phyloP scores from a whole-genome alignment of 2,888 invertebrate species.

The Vanessa cardui region DNA sequence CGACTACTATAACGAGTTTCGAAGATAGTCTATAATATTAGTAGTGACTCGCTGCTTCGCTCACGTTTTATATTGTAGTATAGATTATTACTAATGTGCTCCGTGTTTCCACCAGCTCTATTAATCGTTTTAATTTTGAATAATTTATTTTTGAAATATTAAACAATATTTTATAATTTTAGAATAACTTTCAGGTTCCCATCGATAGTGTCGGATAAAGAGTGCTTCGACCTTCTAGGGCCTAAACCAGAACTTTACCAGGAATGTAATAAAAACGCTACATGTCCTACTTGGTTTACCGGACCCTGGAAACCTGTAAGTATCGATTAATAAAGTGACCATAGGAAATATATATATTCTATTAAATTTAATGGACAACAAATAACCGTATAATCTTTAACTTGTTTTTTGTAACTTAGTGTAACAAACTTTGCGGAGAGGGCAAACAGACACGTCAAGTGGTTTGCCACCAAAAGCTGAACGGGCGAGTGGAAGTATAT shows the following conservation, averaged over 20 bases:
- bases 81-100: background rate
- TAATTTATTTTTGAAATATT: background rate
- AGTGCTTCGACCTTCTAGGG: slow-evolving; percentile 86
- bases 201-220: slow-evolving; percentile 88
- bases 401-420: slow-evolving; percentile 73
- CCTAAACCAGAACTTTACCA: slow-evolving; percentile 87
- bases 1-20: too few relatives aligned
- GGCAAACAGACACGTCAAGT: slow-evolving; percentile 92
- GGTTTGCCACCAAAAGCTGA: slow-evolving; percentile 87
- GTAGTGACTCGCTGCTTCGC: too few relatives aligned
- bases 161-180: slow-evolving; percentile 8
- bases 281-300: slow-evolving; percentile 93
- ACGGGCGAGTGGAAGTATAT: slow-evolving; percentile 86
- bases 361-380: background rate
- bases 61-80: too few relatives aligned
- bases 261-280: slow-evolving; percentile 89
- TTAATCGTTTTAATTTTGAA: background rate
- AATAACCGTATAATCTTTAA: slow-evolving; percentile 15
- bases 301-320: slow-evolving; percentile 95
- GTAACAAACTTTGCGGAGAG: slow-evolving; percentile 94
- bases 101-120: too few relatives aligned
- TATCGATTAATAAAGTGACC: background rate
- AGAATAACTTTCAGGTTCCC: slow-evolving; percentile 71
- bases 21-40: too few relatives aligned
- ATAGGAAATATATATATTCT: background rate